A percentile compares a stretch with the other conserved stretches of the same genome.
phyloP scores from a whole-genome alignment of 92 coral and sea anemone genomes.

The Bergia puertoricense region DNA sequence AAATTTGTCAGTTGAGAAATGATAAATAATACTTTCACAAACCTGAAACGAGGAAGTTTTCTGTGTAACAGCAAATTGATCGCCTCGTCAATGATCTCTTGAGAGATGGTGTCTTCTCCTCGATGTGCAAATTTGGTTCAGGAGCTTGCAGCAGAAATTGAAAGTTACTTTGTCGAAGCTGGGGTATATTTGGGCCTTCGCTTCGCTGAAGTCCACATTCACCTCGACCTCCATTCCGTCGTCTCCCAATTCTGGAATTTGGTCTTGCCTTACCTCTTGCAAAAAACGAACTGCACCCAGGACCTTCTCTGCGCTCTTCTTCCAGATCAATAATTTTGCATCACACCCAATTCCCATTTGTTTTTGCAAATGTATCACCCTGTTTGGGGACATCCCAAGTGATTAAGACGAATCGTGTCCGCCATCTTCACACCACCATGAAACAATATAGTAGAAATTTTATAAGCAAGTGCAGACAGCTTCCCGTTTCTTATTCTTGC shows the following conservation, averaged over 20 bases:
- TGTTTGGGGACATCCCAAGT: slow-evolving; percentile 42
- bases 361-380: slow-evolving; percentile 21
- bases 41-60: background rate
- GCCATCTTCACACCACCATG: slow-evolving; percentile 24
- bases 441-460: slow-evolving; percentile 32
- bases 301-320: slow-evolving; percentile 24
- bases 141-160: background rate
- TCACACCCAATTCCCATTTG: slow-evolving; percentile 37
- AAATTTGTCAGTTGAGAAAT: too few species aligned
- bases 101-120: background rate
- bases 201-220: slow-evolving; percentile 32
- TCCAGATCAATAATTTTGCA: slow-evolving; percentile 30
- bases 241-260: slow-evolving; percentile 17
- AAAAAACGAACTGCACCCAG: slow-evolving; percentile 19
- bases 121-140: background rate
- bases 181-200: background rate
- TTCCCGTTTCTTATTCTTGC: slow-evolving; percentile 40
- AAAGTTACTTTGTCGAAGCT: background rate
- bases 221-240: slow-evolving; percentile 36
- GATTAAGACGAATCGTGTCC: slow-evolving; percentile 40
- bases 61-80: background rate
- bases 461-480: slow-evolving; percentile 42
- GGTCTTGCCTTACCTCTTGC: slow-evolving; percentile 23
- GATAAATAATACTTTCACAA: background rate
- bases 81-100: background rate